Base-by-base conservation (phyloP, 2,797 vertebrate species). In the Neosilurus hyrtlii region DNA sequence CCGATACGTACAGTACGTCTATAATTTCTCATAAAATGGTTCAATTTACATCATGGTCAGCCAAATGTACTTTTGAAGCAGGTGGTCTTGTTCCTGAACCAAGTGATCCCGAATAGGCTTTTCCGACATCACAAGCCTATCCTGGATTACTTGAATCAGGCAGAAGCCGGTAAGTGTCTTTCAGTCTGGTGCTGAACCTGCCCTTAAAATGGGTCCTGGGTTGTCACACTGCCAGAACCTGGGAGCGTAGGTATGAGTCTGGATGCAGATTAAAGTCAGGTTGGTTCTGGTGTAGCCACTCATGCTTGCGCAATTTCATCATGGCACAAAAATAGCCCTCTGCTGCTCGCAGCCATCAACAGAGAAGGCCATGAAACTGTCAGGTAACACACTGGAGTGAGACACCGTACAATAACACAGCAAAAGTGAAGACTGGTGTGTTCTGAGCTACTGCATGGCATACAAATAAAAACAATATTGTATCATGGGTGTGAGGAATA, bases 141-240 rank as follows among this genome's bases (percentile, higher is more conserved):
- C 97, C 97, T 99, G 97, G 97, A 99, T 97, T 98, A 98, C 96
- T 98, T 98, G 97, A 98, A 98, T 90, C 96, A 88, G 95, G 97
- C 94, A 85, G 93, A 93, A 87, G 93, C 94, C 93, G 89, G 86
- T 90, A 85, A 54, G 76, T 87, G 84, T 82, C 89, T 59, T 59
- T 66, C 80, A 85, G 82, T 87, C 88, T 82, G 72, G 86, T 10
- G 85, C 85, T 14, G 85, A 49, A 79, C 84, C 84, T 86, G 85
- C 87, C 89, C 81, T 89, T 88, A 88, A 89, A 86, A 89, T 83
- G 85, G 86, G 54, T 82, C 74, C 84, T 70, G 85, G 86, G 80
- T 67, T 82, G 85, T 76, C 82, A 10, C 79, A 85, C 82, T 61
- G 79, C 76, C 72, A 67, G 61, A 54, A 73, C 86, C 79, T 73